Evolutionary conservation across 2,797 vertebrate species (phyloP).

Genomic region (Masticophis lateralis): DNA sequence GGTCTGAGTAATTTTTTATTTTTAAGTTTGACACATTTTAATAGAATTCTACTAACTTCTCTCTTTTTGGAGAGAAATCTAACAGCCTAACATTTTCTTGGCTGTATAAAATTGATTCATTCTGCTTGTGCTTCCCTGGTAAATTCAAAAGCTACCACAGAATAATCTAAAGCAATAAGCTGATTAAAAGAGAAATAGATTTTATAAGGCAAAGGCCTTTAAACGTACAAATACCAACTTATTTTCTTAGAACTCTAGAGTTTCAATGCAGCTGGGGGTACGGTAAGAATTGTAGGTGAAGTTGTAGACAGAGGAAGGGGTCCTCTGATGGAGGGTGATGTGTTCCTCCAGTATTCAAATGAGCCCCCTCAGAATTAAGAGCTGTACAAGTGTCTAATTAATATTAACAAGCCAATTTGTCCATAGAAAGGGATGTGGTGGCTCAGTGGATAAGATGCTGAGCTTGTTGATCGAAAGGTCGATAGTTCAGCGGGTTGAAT

Average conservation of each 20-base stretch:
- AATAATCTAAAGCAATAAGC: constrained; percentile 32
- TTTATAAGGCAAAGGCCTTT: neutral
- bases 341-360: too few species aligned
- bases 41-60: constrained; percentile 27
- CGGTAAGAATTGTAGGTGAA: neutral
- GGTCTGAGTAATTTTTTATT: neutral
- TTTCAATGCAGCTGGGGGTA: neutral
- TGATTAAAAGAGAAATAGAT: constrained; percentile 25
- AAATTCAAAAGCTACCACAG: neutral
- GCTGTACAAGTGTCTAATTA: too few species aligned
- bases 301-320: neutral
- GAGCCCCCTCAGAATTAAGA: too few species aligned
- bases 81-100: constrained; percentile 31
- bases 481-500: too few species aligned
- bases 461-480: too few species aligned
- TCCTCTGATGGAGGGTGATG: too few species aligned
- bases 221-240: neutral
- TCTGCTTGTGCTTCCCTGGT: neutral
- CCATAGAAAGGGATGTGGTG: too few species aligned
- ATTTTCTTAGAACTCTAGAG: neutral
- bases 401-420: too few species aligned
- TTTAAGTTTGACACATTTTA: constrained; percentile 1
- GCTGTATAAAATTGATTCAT: constrained; percentile 33
- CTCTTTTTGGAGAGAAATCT: constrained; percentile 32
- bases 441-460: too few species aligned